phyloP scores from a whole-genome alignment of 2,113 vertebrate species.

The Dicentrarchus labrax region DNA sequence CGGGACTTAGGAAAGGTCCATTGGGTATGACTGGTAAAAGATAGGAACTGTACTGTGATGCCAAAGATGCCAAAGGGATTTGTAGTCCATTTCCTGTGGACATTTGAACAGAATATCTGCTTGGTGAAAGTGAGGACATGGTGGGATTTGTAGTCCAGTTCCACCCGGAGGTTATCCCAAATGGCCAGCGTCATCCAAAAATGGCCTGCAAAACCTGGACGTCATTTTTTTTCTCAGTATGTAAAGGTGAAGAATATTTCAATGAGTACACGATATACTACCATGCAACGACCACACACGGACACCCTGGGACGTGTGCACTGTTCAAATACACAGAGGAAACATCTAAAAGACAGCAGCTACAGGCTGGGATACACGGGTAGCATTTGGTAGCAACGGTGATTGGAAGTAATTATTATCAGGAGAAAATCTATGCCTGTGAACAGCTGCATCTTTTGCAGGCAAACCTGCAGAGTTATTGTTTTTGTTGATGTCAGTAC shows the following conservation, averaged over 20 bases:
- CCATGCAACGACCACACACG: constrained; percentile 75
- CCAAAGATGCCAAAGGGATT: neutral
- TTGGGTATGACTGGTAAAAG: neutral
- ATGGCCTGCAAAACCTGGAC: constrained; percentile 15
- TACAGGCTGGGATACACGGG: constrained; percentile 48
- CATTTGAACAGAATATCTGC: constrained; percentile 6
- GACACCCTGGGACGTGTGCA: constrained; percentile 72
- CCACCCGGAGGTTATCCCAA: neutral
- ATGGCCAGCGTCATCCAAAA: constrained; percentile 19
- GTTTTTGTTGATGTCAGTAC: constrained; percentile 2
- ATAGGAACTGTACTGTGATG: too few species aligned
- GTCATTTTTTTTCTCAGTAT: constrained; percentile 18
- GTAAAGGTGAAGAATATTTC: constrained; percentile 60
- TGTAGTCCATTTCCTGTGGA: constrained; percentile 19
- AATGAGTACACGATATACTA: constrained; percentile 66
- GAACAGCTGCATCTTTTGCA: neutral
- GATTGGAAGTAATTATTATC: neutral
- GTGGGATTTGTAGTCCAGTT: constrained; percentile 19
- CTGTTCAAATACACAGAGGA: constrained; percentile 71
- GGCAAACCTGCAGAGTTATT: neutral
- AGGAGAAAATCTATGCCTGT: neutral
- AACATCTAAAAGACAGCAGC: constrained; percentile 63
- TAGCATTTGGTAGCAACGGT: constrained; percentile 54
- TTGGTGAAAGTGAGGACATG: constrained; percentile 12
- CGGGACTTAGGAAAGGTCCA: too few species aligned